phyloP scores from a whole-genome alignment of 2,888 invertebrate species.

The Aphidoletes aphidimyza region DNA sequence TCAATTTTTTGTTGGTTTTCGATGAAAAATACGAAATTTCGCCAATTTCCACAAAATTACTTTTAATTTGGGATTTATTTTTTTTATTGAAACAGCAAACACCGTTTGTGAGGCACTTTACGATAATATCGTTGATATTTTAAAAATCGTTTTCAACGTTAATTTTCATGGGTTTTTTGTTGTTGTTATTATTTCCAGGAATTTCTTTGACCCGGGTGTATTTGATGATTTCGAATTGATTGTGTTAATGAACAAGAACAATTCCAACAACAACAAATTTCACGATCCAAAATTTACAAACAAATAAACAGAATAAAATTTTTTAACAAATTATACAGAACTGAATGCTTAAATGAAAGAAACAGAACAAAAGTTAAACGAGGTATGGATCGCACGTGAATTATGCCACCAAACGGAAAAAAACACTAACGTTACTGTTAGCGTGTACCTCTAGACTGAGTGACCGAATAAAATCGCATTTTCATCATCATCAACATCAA shows the following conservation, averaged over 20 bases:
- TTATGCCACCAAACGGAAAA: slow-evolving; percentile 47
- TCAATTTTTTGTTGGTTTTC: too few species aligned
- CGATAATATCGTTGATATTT: background rate
- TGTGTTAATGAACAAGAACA: background rate
- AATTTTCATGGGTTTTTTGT: background rate
- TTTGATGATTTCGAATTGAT: background rate
- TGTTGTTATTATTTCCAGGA: background rate
- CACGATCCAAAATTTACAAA: too few species aligned
- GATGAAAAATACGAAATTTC: too few species aligned
- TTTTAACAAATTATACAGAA: background rate
- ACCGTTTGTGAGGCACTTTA: too few species aligned
- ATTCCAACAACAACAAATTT: too few species aligned
- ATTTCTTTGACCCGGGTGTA: too few species aligned
- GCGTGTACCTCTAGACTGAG: slow-evolving; percentile 53
- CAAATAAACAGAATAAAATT: background rate
- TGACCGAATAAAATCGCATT: slow-evolving; percentile 54
- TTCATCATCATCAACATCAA: slow-evolving; percentile 50
- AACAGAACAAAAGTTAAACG: background rate
- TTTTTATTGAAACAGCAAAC: too few species aligned
- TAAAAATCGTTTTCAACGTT: background rate
- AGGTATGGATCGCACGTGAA: slow-evolving; percentile 43
- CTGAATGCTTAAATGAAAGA: background rate
- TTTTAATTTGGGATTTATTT: too few species aligned
- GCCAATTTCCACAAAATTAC: too few species aligned
- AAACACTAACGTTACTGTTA: slow-evolving; percentile 54